Evolutionary conservation across 2,113 vertebrate genomes (phyloP).

Genomic region (Polyodon spathula): DNA sequence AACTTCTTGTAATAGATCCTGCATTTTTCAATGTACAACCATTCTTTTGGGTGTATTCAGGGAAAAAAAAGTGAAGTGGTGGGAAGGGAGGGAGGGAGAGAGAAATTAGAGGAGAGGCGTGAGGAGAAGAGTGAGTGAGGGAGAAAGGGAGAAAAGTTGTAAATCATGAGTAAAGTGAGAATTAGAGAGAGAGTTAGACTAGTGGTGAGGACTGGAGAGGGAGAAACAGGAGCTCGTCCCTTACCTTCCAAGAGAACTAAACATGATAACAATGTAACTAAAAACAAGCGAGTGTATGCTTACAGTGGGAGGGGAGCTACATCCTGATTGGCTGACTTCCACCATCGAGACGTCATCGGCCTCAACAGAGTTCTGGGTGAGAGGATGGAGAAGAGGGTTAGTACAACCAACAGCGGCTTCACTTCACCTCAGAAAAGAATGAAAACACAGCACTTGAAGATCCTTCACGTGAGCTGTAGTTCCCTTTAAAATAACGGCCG

Average conservation of each 20-base stretch:
- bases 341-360: constrained; percentile 57
- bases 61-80: not conserved
- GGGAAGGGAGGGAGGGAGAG: not conserved
- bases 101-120: not conserved
- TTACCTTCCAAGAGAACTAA: too few species aligned
- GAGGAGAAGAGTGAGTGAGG: not conserved
- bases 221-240: not conserved
- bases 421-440: too few species aligned
- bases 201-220: not conserved
- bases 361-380: constrained; percentile 47
- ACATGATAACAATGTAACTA: not conserved
- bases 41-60: too few species aligned
- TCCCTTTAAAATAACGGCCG: too few species aligned
- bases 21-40: too few species aligned
- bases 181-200: too few species aligned
- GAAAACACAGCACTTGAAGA: not conserved
- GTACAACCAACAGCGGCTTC: constrained; percentile 9
- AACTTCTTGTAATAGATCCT: too few species aligned
- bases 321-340: constrained; percentile 42
- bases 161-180: too few species aligned
- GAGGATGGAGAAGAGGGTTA: constrained; percentile 10
- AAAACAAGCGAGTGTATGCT: constrained; percentile 21
- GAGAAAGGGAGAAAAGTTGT: not conserved
- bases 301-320: constrained; percentile 42
- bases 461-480: too few species aligned